Base-by-base conservation (phyloP, 2,888 invertebrate genomes). In the Hirtodrosophila histrioides region DNA sequence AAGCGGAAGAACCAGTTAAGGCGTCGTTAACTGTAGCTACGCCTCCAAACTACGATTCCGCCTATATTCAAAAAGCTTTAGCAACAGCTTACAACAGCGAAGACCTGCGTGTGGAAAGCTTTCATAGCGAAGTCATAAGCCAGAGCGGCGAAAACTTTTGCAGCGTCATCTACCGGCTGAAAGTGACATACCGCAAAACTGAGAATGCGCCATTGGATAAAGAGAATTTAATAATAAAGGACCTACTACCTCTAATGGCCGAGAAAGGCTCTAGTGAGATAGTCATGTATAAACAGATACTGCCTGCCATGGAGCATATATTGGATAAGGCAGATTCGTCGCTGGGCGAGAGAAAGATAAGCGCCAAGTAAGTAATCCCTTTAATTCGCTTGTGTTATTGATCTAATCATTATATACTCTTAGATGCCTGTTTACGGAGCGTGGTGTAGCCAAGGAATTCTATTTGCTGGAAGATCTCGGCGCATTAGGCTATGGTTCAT, bases 401-500 rank as follows among this genome's bases (percentile, higher is more conserved):
- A 12, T 9, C n/a, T 11, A 12, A 36, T 11, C 5, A 2, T 1
- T 53, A 0, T 1, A 23, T 11, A 3, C 37, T 45, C 40, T n/a
- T 0, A 89, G 86, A 1, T 90, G 89, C 45, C 53, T 85, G 0
- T 50, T 76, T 39, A 60, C 61, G 10, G 87, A 89, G n/a, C 54
- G 67, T 1, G 63, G 50, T 0, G 24, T 48, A 3, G 40, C 44
- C 4, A 83, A 80, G 7, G 89, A 90, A 55, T 48, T 80, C 3
- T 89, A 89, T 51, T 62, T 90, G 8, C 58, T 91, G 51, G 91
- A 91, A 53, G 91, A 91, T 62, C 88, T 94, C 1, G 89, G 92
- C 1, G 88, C 91, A 0, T 69, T 91, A 29, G 93, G 93, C 2
- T 94, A 92, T 81, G 82, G 86, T 0, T 92, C 93, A 89, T 91